Evolutionary conservation across 2,797 vertebrate genomes (phyloP).

Genomic region (Tokudaia tokunoshimensis): DNA sequence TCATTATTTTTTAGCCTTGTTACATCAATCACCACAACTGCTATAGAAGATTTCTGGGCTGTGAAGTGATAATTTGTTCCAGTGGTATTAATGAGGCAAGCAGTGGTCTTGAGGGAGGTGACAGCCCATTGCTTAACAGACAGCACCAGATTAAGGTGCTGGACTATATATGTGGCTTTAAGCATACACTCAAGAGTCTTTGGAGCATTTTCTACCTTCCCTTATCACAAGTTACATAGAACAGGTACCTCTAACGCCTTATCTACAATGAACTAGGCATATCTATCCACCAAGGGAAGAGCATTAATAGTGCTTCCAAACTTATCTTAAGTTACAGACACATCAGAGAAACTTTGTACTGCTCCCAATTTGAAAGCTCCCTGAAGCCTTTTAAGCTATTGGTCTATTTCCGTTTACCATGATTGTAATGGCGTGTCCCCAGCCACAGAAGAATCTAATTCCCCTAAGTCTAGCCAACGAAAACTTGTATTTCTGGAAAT

Average conservation of each 20-base stretch:
- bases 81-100: slow-evolving; percentile 91
- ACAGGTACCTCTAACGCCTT: slow-evolving; percentile 56
- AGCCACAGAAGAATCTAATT: slow-evolving; percentile 37
- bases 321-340: slow-evolving; percentile 77
- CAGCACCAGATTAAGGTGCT: slow-evolving; percentile 86
- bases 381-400: slow-evolving; percentile 74
- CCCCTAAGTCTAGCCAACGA: slow-evolving; percentile 47
- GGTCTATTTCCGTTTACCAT: slow-evolving; percentile 71
- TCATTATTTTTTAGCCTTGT: slow-evolving; percentile 91
- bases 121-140: slow-evolving; percentile 87
- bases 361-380: slow-evolving; percentile 70
- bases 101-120: slow-evolving; percentile 89
- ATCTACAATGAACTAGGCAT: slow-evolving; percentile 69
- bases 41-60: slow-evolving; percentile 90
- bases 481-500: slow-evolving; percentile 76
- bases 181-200: slow-evolving; percentile 70
- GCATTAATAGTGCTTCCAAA: slow-evolving; percentile 72
- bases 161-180: slow-evolving; percentile 67
- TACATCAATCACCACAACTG: slow-evolving; percentile 91
- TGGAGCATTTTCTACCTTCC: slow-evolving; percentile 57
- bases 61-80: slow-evolving; percentile 92
- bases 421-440: slow-evolving; percentile 35
- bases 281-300: slow-evolving; percentile 64
- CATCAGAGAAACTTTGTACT: slow-evolving; percentile 76
- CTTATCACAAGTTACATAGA: slow-evolving; percentile 70